phyloP scores from a whole-genome alignment of 2,113 vertebrate species.

The Glareola pratincola region DNA sequence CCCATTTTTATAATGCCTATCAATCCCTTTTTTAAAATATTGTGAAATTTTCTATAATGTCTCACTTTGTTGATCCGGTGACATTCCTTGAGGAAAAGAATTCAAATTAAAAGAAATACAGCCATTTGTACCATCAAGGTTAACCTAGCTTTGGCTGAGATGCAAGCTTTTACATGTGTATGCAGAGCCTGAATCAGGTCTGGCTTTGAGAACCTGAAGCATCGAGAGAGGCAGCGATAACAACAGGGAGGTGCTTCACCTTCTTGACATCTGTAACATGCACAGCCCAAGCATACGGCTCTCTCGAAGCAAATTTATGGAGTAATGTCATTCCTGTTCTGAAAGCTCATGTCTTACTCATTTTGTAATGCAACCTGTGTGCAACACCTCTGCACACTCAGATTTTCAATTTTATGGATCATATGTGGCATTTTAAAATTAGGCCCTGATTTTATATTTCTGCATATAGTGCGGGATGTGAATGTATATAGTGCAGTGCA shows the following conservation, averaged over 20 bases:
- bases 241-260: not conserved
- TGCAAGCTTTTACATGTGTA: accelerated
- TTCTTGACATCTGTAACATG: not conserved
- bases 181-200: not conserved
- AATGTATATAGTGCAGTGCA: not conserved
- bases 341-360: not conserved
- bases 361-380: not conserved
- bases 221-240: not conserved
- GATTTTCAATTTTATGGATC: not conserved
- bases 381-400: not conserved
- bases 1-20: not conserved
- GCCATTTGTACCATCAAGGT: not conserved
- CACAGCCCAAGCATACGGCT: accelerated
- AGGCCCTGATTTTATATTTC: not conserved
- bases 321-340: not conserved
- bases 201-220: not conserved
- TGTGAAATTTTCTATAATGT: not conserved
- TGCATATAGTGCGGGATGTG: not conserved
- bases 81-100: not conserved
- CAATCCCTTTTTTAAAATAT: not conserved
- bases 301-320: not conserved
- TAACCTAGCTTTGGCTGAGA: not conserved
- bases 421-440: not conserved
- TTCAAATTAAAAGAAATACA: not conserved
- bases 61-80: not conserved